Conservation (phyloP, 2,888 invertebrate genomes). For the Dryocosmus kuriphilus region DNA sequence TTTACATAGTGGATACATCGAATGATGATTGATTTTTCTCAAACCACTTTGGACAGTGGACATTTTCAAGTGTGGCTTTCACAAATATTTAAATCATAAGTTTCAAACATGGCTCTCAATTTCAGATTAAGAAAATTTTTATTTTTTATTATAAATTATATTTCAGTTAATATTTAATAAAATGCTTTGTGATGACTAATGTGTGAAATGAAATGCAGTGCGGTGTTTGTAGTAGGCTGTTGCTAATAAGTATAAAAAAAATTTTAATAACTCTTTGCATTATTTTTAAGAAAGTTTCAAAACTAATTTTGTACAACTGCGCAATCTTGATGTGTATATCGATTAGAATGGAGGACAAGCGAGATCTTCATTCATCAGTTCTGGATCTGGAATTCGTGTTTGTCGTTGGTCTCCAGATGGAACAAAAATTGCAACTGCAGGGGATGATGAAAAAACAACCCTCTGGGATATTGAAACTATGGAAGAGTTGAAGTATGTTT, state of each 20-base stretch:
- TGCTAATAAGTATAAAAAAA: not conserved
- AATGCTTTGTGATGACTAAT: not conserved
- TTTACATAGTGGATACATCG: not conserved
- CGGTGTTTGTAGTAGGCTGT: not conserved
- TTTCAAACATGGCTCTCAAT: not conserved
- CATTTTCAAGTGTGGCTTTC: not conserved
- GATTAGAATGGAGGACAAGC: constrained; percentile 78
- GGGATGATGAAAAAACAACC: constrained; percentile 84
- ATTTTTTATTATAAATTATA: not conserved
- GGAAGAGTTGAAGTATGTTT: constrained; percentile 80
- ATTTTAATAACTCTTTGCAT: too few species aligned
- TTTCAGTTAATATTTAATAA: not conserved
- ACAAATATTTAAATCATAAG: not conserved
- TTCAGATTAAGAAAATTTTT: not conserved
- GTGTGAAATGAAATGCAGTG: not conserved
- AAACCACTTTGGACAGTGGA: not conserved
- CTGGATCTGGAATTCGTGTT: constrained; percentile 81
- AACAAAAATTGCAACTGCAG: constrained; percentile 81
- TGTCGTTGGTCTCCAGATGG: constrained; percentile 84
- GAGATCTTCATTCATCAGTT: constrained; percentile 79
- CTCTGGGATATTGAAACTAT: constrained; percentile 81
- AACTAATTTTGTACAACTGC: not conserved
- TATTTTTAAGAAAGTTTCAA: not conserved
- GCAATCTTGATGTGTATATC: not conserved
- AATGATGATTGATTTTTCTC: not conserved